Conservation (phyloP, 2,113 vertebrate genomes). For the Pseudorhombus dupliciocellatus region DNA sequence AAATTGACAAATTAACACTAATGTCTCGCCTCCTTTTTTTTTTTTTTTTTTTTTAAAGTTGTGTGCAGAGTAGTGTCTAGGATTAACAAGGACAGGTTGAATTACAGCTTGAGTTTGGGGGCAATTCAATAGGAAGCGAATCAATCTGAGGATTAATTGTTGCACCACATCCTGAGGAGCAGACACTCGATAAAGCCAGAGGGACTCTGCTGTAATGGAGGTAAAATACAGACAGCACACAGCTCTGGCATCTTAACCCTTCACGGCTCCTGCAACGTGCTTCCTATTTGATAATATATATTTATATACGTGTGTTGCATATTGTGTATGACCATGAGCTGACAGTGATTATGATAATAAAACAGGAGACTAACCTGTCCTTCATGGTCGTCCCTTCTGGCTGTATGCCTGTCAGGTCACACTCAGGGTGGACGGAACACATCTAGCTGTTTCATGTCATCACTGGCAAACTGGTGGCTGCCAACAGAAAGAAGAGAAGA, state of each 20-base stretch:
- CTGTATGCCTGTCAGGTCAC: too few species aligned
- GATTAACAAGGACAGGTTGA: slow-evolving; percentile 78
- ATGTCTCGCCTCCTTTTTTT: slow-evolving; percentile 21
- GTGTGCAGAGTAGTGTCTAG: slow-evolving; percentile 63
- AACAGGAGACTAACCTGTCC: too few species aligned
- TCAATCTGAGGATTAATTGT: slow-evolving; percentile 86
- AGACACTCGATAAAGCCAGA: slow-evolving; percentile 80
- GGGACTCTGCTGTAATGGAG: slow-evolving; percentile 73
- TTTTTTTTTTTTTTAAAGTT: too few species aligned
- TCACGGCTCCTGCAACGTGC: slow-evolving; percentile 20
- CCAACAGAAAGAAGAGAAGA: too few species aligned
- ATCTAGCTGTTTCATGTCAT: too few species aligned
- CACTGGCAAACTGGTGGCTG: too few species aligned
- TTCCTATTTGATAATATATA: neutral
- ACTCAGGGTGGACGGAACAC: too few species aligned
- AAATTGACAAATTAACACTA: slow-evolving; percentile 52
- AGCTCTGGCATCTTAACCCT: slow-evolving; percentile 52
- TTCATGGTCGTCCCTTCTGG: too few species aligned
- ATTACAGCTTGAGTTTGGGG: slow-evolving; percentile 82
- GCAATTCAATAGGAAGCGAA: slow-evolving; percentile 85
- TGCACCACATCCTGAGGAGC: slow-evolving; percentile 82
- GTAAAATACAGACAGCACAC: slow-evolving; percentile 68
- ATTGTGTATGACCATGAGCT: neutral
- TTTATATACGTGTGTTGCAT: neutral
- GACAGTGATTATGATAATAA: neutral